These are phyloP conservation scores for Leucophenga varia DNA, from an alignment of 1,140 invertebrate species.

Conservation along the genomic window DNA sequence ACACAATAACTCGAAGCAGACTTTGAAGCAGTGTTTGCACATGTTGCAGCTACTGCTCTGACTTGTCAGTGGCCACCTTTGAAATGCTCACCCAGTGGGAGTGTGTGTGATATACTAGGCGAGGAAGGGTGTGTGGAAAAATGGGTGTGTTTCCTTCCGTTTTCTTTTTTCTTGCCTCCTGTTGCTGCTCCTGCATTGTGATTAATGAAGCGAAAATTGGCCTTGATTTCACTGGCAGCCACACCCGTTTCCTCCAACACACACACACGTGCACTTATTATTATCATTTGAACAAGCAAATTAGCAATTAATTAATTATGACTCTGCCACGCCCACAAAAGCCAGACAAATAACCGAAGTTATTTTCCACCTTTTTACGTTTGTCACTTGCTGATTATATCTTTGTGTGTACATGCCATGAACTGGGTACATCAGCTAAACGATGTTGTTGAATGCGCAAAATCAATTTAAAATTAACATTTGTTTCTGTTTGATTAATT, in stretches of 20 bases:
- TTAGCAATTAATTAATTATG: constrained; percentile 20
- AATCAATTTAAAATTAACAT: no score
- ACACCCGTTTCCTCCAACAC: constrained; percentile 13
- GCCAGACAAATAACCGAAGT: constrained; percentile 9
- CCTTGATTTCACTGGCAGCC: constrained; percentile 19
- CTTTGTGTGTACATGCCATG: no score
- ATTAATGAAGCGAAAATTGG: constrained; percentile 22
- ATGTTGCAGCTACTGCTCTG: constrained; percentile 13
- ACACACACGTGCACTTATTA: no score
- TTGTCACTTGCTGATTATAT: no score
- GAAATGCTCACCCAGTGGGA: no score
- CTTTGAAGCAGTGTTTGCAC: constrained; percentile 17
- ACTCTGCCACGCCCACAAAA: constrained; percentile 1
- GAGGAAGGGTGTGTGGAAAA: no score
- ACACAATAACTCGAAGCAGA: constrained; percentile 24
- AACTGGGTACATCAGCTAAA: no score
- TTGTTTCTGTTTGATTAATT: no score
- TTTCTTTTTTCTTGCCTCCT: constrained; percentile 4
- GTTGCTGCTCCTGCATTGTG: constrained; percentile 11
- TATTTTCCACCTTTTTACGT: no score
- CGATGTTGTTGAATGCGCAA: no score
- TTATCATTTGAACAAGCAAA: constrained; percentile 17
- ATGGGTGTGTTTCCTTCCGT: no score
- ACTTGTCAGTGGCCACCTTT: constrained; percentile 16
- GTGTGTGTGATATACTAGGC: no score